Conservation (phyloP, 1,140 invertebrate genomes). For the Planococcus citri region DNA sequence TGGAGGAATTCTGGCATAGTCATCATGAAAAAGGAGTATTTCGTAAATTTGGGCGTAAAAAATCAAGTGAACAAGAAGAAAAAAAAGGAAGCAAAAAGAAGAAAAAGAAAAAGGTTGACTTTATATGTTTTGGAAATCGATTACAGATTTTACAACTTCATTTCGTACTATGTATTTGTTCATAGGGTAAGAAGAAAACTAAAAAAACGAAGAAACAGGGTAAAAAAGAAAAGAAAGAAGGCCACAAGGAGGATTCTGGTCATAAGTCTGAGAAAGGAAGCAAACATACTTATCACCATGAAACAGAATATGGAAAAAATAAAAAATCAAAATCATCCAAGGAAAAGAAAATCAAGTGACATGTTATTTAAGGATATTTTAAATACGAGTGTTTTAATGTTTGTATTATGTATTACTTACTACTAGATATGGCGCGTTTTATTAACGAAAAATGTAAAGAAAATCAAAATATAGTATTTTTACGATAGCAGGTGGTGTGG, state of each 20-base stretch:
- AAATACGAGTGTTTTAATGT: too few relatives aligned
- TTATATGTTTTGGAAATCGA: too few relatives aligned
- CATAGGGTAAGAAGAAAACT: not conserved
- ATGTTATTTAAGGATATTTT: not conserved
- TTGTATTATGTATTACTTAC: too few relatives aligned
- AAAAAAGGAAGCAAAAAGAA: not conserved
- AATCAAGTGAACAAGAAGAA: not conserved
- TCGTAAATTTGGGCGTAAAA: not conserved
- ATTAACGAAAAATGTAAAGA: too few relatives aligned
- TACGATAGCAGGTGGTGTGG: too few relatives aligned
- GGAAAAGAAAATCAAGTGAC: not conserved
- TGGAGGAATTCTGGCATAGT: not conserved
- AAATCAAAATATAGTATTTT: too few relatives aligned
- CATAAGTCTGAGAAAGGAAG: not conserved
- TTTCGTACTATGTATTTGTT: too few relatives aligned
- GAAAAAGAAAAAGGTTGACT: not conserved
- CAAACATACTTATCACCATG: not conserved
- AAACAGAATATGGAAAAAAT: not conserved
- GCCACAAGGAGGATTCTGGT: not conserved
- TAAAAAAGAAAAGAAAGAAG: not conserved
- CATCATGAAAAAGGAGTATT: not conserved
- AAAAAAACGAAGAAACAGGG: not conserved
- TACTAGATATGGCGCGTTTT: too few relatives aligned
- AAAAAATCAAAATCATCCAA: not conserved
- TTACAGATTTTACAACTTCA: too few relatives aligned